Evolutionary conservation across 1,140 invertebrate species (phyloP).

Genomic region (Penaeus chinensis): DNA sequence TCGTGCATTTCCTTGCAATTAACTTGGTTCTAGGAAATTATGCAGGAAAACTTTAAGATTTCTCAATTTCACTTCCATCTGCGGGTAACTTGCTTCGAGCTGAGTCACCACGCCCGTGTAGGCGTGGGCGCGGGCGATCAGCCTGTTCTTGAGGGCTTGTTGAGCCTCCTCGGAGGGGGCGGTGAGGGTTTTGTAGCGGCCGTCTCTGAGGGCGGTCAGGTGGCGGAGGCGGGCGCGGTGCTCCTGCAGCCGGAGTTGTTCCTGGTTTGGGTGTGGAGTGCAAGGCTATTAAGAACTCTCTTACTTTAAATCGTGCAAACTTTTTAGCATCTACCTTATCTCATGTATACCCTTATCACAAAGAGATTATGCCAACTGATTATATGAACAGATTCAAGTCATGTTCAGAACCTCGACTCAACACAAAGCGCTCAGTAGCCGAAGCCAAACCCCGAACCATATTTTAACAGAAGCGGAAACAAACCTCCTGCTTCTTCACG

Average conservation of each 20-base stretch:
- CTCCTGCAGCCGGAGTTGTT: constrained; percentile 49
- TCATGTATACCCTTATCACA: neutral
- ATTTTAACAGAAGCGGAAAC: neutral
- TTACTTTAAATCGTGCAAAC: neutral
- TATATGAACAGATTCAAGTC: too few relatives aligned
- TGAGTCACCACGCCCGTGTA: constrained; percentile 40
- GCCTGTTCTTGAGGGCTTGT: constrained; percentile 23
- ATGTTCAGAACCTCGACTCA: too few relatives aligned
- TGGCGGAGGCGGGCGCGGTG: constrained; percentile 36
- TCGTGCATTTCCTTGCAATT: too few relatives aligned
- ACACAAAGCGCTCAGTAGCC: too few relatives aligned
- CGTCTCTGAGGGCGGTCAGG: constrained; percentile 46
- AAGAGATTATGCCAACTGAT: too few relatives aligned
- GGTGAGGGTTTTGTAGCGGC: constrained; percentile 46
- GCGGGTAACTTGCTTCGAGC: constrained; percentile 44
- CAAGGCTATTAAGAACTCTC: neutral
- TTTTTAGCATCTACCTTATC: neutral
- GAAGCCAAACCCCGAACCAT: neutral
- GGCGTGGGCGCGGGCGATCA: constrained; percentile 33
- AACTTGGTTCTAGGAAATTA: constrained; percentile 33
- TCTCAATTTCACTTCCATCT: constrained; percentile 44
- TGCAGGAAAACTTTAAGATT: constrained; percentile 50
- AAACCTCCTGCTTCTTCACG: constrained; percentile 50
- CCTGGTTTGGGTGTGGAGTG: constrained; percentile 5
- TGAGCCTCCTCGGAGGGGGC: constrained; percentile 46